Conservation (phyloP, 2,888 invertebrate genomes). For the Synanthedon andrenaeformis region DNA sequence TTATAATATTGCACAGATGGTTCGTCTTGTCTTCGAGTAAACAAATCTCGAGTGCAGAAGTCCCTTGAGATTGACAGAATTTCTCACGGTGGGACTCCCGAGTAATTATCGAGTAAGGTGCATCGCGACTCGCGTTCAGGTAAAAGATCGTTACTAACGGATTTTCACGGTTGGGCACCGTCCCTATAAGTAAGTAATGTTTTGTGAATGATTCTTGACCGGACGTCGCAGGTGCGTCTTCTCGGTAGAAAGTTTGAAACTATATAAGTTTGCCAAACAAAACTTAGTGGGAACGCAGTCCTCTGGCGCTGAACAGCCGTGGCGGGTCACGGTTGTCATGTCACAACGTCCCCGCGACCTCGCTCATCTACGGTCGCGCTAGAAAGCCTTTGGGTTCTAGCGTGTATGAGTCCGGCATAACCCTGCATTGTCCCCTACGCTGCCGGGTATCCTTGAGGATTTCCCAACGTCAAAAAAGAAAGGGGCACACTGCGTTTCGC, state of each 20-base stretch:
- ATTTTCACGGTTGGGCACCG: constrained; percentile 49
- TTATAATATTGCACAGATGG: constrained; percentile 29
- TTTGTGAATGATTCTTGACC: constrained; percentile 16
- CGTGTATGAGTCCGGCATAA: too few relatives aligned
- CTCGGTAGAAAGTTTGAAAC: neutral
- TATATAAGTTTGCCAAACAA: too few relatives aligned
- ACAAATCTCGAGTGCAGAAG: constrained; percentile 15
- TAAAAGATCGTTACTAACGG: constrained; percentile 33
- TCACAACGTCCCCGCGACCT: too few relatives aligned
- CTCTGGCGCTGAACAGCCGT: too few relatives aligned
- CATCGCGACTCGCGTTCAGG: neutral
- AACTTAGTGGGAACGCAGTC: too few relatives aligned
- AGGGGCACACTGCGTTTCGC: too few relatives aligned
- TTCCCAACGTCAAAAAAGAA: too few relatives aligned
- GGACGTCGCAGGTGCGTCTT: constrained; percentile 40
- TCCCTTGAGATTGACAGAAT: constrained; percentile 3
- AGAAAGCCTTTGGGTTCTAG: too few relatives aligned
- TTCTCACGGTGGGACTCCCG: constrained; percentile 4
- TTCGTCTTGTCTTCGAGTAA: constrained; percentile 15
- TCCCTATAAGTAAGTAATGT: constrained; percentile 33
- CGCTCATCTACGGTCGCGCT: too few relatives aligned
- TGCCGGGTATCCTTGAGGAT: too few relatives aligned
- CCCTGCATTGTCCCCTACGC: too few relatives aligned
- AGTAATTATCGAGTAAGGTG: neutral
- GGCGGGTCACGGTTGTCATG: too few relatives aligned